phyloP scores from a whole-genome alignment of 2,797 vertebrate species.

The Anas capensis region DNA sequence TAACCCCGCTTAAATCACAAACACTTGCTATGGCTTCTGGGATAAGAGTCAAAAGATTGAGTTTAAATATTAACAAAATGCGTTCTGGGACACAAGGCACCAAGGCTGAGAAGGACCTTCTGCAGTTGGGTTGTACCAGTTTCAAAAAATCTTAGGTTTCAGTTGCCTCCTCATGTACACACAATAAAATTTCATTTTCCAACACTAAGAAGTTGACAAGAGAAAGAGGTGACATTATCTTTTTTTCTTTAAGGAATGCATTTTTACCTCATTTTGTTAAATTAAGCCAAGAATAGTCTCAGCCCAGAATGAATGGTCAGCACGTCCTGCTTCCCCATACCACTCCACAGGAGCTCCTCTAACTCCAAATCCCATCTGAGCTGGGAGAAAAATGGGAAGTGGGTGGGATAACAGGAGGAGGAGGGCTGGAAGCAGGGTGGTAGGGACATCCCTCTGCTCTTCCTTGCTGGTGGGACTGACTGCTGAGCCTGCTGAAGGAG shows the following conservation, averaged over 20 bases:
- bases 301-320: not conserved
- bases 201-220: not conserved
- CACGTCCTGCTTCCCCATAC: not conserved
- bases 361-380: not conserved
- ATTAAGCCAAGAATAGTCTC: not conserved
- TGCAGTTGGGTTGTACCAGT: not conserved
- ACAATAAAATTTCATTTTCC: not conserved
- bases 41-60: not conserved
- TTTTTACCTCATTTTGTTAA: not conserved
- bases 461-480: not conserved
- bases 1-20: not conserved
- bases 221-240: not conserved
- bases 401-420: not conserved
- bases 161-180: rapidly evolving
- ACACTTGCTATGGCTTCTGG: not conserved
- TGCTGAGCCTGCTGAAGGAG: not conserved
- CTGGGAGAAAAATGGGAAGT: no score
- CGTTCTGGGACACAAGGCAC: not conserved
- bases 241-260: not conserved
- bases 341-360: not conserved
- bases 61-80: conserved; percentile 58
- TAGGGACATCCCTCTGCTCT: not conserved
- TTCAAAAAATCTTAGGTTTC: conserved; percentile 7
- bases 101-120: not conserved
- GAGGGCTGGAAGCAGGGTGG: not conserved